Evolutionary conservation across 2,888 invertebrate genomes (phyloP).

Genomic region (Leucozona laternaria): DNA sequence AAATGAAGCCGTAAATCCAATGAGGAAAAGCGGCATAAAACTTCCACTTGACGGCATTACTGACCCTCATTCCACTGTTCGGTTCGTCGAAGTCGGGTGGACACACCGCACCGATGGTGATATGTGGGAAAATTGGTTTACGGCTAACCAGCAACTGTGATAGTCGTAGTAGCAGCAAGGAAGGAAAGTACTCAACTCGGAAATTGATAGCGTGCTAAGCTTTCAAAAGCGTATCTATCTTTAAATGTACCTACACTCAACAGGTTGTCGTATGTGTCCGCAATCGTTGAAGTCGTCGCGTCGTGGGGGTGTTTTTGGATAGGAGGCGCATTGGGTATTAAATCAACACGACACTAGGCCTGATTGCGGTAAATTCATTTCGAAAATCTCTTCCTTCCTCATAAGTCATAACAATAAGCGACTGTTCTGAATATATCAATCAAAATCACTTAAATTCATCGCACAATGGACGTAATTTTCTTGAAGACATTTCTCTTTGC

Average conservation of each 20-base stretch:
- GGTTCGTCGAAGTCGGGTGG: neutral
- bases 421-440: constrained; percentile 76
- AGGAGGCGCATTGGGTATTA: constrained; percentile 40
- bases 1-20: constrained; percentile 75
- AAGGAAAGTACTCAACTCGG: constrained; percentile 62
- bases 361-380: constrained; percentile 73
- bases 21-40: constrained; percentile 70
- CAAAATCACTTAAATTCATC: constrained; percentile 75
- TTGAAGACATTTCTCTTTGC: constrained; percentile 73
- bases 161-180: constrained; percentile 36
- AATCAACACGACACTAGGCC: constrained; percentile 61
- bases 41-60: constrained; percentile 71
- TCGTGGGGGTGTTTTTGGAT: constrained; percentile 17
- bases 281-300: neutral
- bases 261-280: constrained; percentile 42
- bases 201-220: constrained; percentile 67
- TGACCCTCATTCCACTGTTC: constrained; percentile 69
- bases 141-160: neutral
- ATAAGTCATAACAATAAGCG: constrained; percentile 73
- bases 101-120: constrained; percentile 21
- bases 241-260: constrained; percentile 24
- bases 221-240: constrained; percentile 37
- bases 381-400: constrained; percentile 76
- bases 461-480: constrained; percentile 75
- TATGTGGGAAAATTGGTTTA: constrained; percentile 66